These are phyloP conservation scores for Mus spretus DNA, from an alignment of 2,797 vertebrate genomes.

Conservation along the genomic window DNA sequence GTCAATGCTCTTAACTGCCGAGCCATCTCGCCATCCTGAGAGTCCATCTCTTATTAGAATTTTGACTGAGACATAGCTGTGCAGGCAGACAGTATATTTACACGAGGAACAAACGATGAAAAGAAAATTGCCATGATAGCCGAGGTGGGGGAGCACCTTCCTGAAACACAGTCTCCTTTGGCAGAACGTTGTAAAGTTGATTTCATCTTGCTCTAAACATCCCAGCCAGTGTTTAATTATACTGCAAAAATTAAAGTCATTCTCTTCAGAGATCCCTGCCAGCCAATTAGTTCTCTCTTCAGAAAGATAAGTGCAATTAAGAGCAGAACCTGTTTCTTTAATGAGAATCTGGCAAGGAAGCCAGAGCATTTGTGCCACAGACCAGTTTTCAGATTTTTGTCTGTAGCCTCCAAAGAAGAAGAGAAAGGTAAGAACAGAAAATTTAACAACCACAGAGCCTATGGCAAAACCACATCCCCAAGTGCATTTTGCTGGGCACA, in stretches of 20 bases:
- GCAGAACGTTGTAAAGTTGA: constrained; percentile 27
- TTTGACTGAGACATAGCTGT: not conserved
- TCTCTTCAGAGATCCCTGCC: not conserved
- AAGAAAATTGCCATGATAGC: constrained; percentile 4
- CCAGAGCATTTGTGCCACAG: not conserved
- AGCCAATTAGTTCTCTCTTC: constrained; percentile 29
- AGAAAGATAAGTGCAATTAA: constrained; percentile 4
- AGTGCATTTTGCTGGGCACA: not conserved
- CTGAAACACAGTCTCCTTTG: not conserved
- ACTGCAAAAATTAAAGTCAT: not conserved
- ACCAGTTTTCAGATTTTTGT: constrained; percentile 13
- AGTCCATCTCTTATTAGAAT: constrained; percentile 39
- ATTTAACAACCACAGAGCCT: not conserved
- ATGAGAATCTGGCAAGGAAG: constrained; percentile 44
- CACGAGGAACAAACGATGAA: not conserved
- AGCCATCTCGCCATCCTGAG: not conserved
- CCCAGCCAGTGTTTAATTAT: not conserved
- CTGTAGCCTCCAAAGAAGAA: not conserved
- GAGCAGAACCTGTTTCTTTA: constrained; percentile 7
- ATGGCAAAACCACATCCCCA: not conserved
- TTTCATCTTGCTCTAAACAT: constrained; percentile 38
- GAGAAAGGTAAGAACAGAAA: not conserved
- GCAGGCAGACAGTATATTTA: not conserved
- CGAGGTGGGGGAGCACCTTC: not conserved
- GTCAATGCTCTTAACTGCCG: no score